Evolutionary conservation across 35 echinoderm and acorn worm genomes (phyloP).

Genomic region (Ophioderma brevispina): DNA sequence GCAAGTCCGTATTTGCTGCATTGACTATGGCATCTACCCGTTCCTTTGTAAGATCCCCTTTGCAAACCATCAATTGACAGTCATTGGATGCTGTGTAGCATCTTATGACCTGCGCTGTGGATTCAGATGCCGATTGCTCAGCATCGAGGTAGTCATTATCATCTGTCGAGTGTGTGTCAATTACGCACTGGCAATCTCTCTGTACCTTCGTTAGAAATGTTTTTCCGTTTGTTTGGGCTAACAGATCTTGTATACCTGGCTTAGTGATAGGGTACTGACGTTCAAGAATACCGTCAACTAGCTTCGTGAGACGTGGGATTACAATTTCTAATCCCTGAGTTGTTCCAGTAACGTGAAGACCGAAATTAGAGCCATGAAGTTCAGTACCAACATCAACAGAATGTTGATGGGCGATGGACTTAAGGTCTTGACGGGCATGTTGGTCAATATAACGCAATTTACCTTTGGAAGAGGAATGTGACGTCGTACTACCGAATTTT

Average conservation of each 20-base stretch:
- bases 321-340: slow-evolving; percentile 13
- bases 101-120: neutral
- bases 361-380: neutral
- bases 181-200: slow-evolving; percentile 30
- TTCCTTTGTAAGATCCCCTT: slow-evolving; percentile 46
- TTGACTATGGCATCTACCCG: slow-evolving; percentile 53
- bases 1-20: slow-evolving; percentile 34
- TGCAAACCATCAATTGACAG: slow-evolving; percentile 13
- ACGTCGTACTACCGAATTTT: slow-evolving; percentile 3
- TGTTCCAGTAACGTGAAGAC: slow-evolving; percentile 18
- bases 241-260: slow-evolving; percentile 38
- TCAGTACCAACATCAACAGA: neutral
- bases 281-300: neutral
- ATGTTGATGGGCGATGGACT: neutral
- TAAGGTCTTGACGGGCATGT: neutral
- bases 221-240: slow-evolving; percentile 33
- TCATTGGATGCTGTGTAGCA: neutral
- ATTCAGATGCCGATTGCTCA: neutral
- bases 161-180: neutral
- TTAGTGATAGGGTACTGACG: slow-evolving; percentile 28
- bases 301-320: neutral
- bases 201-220: slow-evolving; percentile 21
- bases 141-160: neutral
- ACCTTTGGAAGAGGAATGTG: neutral
- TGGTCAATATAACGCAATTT: neutral